Conservation (phyloP, 2,888 invertebrate species). For the Macrophya alboannulata region DNA sequence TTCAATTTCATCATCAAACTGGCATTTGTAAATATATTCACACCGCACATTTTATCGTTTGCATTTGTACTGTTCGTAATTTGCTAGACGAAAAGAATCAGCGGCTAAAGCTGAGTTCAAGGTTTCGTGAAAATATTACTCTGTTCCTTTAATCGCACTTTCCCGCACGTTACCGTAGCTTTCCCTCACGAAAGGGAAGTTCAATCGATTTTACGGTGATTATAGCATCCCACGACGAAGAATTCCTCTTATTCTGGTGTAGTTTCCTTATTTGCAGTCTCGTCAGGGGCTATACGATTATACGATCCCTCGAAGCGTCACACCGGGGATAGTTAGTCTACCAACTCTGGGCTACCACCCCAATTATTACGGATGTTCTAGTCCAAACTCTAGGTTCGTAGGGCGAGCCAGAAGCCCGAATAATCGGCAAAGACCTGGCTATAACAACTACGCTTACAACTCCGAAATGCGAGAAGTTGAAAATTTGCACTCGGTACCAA, state of each 20-base stretch:
- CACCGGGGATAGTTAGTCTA: conserved; percentile 59
- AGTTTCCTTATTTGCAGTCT: conserved; percentile 64
- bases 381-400: conserved; percentile 67
- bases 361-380: conserved; percentile 74
- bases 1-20: not conserved
- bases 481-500: conserved; percentile 72
- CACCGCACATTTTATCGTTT: not conserved
- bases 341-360: conserved; percentile 63
- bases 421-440: conserved; percentile 67
- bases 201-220: not conserved
- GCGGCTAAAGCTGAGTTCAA: not conserved
- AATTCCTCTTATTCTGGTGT: not conserved
- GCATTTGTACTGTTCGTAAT: not conserved
- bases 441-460: conserved; percentile 75
- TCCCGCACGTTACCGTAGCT: not conserved
- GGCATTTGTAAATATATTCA: not conserved
- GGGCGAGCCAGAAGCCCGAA: conserved; percentile 61
- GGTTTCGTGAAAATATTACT: not conserved
- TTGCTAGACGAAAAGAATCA: too few species aligned
- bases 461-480: conserved; percentile 76
- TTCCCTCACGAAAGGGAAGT: not conserved
- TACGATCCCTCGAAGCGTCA: conserved; percentile 67
- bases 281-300: conserved; percentile 74
- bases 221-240: not conserved
- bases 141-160: not conserved